Base-by-base conservation (phyloP, 2,888 invertebrate species). In the Lobophora halterata region DNA sequence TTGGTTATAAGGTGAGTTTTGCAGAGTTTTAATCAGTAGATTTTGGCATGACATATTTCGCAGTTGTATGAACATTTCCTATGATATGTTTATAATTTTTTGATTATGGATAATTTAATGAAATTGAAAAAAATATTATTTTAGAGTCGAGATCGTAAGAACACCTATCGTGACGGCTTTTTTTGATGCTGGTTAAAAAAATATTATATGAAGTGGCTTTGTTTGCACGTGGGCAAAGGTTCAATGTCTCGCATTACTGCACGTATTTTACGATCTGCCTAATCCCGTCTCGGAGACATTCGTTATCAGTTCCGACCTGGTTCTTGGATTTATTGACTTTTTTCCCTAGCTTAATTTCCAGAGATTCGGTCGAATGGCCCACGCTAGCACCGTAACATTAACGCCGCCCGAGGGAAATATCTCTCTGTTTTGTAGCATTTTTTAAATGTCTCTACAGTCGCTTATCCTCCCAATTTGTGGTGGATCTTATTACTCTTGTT, bases 331-430 rank as follows among this genome's bases (percentile, higher is more conserved):
- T 83, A 82, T 85, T 79, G 80, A 81, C 80, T 80, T 85, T 82
- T 81, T 80, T 78, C 69, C 72, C 61, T 71, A 76, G 71, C 74
- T 82, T 83, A 81, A 85, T 83, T 83, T 81, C 77, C 73, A 76
- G 76, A 83, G 83, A 83, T 83, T 80, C 80, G 79, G 80, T 82
- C 80, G 76, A 85, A 82, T 79, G 77, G 80, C 77, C 72, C 68
- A 75, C 69, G 74, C 80, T 60, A 70, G 75, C 68, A 79, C 74
- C 79, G 82, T 79, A 78, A 81, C 82, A 76, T 80, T 82, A 81
- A 85, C 71, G 81, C 71, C 56, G 59, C 83, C 77, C 81, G 44
- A 53, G 85, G 85, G 85, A 85, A 85, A 85, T 85, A 80, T 75
- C 76, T 67, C 72, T 77, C 72, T 76, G 64, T 73, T 74, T 78